Evolutionary conservation across 2,888 invertebrate species (phyloP).

Genomic region (Andrena chrysosceles): DNA sequence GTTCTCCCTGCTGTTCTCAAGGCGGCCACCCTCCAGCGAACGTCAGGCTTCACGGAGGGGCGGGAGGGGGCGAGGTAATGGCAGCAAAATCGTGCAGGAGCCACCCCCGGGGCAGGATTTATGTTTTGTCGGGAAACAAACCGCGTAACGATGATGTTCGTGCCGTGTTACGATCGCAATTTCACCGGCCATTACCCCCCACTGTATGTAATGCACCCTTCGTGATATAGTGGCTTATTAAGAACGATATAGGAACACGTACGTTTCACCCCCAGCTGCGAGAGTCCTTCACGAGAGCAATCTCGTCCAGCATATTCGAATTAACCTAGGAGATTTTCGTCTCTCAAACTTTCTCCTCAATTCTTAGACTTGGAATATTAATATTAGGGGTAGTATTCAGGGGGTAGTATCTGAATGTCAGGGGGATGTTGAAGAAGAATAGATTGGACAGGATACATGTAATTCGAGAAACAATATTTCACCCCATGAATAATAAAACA

Average conservation of each 20-base stretch:
- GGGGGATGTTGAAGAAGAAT: too few species aligned
- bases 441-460: too few species aligned
- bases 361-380: too few species aligned
- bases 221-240: slow-evolving; percentile 62
- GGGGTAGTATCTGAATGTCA: too few species aligned
- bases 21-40: background rate
- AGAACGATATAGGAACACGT: slow-evolving; percentile 19
- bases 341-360: background rate
- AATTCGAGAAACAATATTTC: background rate
- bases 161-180: slow-evolving; percentile 63
- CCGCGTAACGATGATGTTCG: slow-evolving; percentile 51
- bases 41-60: slow-evolving; percentile 2
- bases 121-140: slow-evolving; percentile 46
- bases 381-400: too few species aligned
- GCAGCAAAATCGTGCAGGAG: slow-evolving; percentile 32
- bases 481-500: background rate
- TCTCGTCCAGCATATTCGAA: background rate
- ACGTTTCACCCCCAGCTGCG: background rate
- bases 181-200: slow-evolving; percentile 64
- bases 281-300: slow-evolving; percentile 13
- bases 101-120: slow-evolving; percentile 46
- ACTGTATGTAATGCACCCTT: slow-evolving; percentile 52
- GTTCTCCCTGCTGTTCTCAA: background rate
- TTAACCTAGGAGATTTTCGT: slow-evolving; percentile 1
- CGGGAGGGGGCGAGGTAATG: slow-evolving; percentile 8